phyloP scores from a whole-genome alignment of 2,113 vertebrate species.

The Lampris megalopsis region DNA sequence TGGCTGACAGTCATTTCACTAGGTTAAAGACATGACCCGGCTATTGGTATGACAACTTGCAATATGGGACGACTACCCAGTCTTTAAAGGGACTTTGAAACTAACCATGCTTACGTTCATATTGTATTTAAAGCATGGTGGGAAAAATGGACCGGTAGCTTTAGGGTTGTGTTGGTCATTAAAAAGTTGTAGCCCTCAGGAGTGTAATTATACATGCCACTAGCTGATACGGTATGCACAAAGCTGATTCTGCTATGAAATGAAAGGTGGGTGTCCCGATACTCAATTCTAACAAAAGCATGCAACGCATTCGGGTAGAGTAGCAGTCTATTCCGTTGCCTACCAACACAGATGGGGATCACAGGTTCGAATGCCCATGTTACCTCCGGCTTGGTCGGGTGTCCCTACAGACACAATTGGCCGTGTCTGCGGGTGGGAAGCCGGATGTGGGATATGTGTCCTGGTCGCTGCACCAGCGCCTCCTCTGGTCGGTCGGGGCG shows the following conservation, averaged over 20 bases:
- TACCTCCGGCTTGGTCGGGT: no score
- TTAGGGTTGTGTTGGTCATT: neutral
- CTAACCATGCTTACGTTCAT: conserved; percentile 21
- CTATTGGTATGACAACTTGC: neutral
- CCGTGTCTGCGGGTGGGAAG: no score
- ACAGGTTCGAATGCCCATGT: no score
- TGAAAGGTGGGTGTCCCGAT: neutral
- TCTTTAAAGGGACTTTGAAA: neutral
- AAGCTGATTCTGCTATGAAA: neutral
- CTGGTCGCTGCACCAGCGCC: no score
- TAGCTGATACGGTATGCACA: neutral
- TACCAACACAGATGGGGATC: no score
- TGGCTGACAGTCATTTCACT: neutral
- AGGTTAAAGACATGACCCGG: conserved; percentile 1
- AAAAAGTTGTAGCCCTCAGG: neutral
- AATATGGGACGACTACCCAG: conserved; percentile 13
- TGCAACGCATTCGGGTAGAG: neutral
- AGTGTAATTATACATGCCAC: neutral
- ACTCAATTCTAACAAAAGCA: neutral
- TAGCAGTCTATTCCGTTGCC: no score
- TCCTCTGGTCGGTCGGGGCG: no score
- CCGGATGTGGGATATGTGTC: no score
- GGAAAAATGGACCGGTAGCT: no score
- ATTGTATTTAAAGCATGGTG: neutral
- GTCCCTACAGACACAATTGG: no score